Evolutionary conservation across 2,797 vertebrate genomes (phyloP), one percentile per base, ranked within the genome.

Genomic region (Sphenodon punctatus): DNA sequence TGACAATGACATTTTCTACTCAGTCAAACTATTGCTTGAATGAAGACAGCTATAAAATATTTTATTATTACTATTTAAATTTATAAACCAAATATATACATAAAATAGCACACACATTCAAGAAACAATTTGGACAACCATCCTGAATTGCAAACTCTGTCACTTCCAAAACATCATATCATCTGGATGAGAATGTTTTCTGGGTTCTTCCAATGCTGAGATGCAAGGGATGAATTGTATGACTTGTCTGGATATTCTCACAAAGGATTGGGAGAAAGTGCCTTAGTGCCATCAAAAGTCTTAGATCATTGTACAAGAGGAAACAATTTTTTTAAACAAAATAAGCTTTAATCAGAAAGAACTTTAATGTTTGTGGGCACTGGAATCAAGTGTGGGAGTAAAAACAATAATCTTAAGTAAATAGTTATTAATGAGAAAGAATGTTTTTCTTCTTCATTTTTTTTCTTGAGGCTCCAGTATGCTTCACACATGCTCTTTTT

Each of bases 381-480:
- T 4, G 7, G 61, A 88, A 89, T 34, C 51, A 87, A 89, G 92
- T 68, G 72, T 30, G 87, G 48, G 38, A 83, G 16, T 60, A 80
- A 91, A 90, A 91, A 92, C 70, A 76, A 80, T 41, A 67, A 75
- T 90, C 67, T 86, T 83, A n/a, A 83, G 7, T 27, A 86, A 84
- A 38, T 77, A 39, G 30, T 43, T 49, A 80, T 76, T 80, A 89
- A 77, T 67, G 87, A 86, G 73, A 39, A 66, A 76, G 66, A 56
- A 87, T 88, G 89, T 5, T 41, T 58, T 88, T 93, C 67, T 81
- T 90, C 80, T 80, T 86, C 51, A 90, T 83, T 89, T 88, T 94
- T 83, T 67, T 93, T 70, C 78, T 86, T 49, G 16, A 82, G 70
- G 69, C 84, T 14, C 79, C 19, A 3, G 80, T 45, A 27, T 69